Evolutionary conservation across 2,888 invertebrate genomes (phyloP).

Genomic region (Ormyrus nitidulus): DNA sequence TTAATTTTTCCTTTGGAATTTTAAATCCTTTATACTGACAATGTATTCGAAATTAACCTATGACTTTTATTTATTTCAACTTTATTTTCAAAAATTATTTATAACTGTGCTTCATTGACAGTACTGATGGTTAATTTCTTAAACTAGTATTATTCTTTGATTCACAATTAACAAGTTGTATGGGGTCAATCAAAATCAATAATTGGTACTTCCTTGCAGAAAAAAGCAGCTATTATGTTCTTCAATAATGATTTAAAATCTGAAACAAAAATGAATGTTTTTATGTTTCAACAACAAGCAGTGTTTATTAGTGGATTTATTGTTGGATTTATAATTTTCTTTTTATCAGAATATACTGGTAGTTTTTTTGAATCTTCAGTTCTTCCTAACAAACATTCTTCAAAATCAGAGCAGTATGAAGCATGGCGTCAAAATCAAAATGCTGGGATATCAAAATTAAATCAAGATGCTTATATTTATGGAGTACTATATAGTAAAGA

Average conservation of each 20-base stretch:
- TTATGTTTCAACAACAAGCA: conserved; percentile 56
- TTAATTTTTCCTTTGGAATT: background rate
- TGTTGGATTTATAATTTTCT: conserved; percentile 63
- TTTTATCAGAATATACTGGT: conserved; percentile 53
- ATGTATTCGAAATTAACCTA: conserved; percentile 35
- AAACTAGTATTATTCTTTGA: conserved; percentile 6
- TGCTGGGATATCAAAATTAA: conserved; percentile 52
- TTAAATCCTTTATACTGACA: background rate
- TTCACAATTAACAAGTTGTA: conserved; percentile 11
- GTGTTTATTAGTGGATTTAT: conserved; percentile 65
- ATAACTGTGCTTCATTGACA: background rate
- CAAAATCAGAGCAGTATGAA: conserved; percentile 59
- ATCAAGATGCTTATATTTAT: conserved; percentile 66
- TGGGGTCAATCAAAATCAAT: conserved; percentile 38
- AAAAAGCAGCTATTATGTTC: conserved; percentile 39
- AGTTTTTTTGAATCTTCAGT: conserved; percentile 31
- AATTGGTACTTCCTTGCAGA: conserved; percentile 51
- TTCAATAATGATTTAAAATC: conserved; percentile 32
- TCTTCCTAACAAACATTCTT: conserved; percentile 12
- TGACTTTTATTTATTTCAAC: conserved; percentile 13
- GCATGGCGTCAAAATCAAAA: conserved; percentile 64
- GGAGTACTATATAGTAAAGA: conserved; percentile 52
- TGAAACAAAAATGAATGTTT: conserved; percentile 58
- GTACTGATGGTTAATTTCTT: conserved; percentile 2
- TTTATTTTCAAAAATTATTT: background rate